phyloP scores from a whole-genome alignment of 1,140 invertebrate genomes.

The Bacillus rossius region DNA sequence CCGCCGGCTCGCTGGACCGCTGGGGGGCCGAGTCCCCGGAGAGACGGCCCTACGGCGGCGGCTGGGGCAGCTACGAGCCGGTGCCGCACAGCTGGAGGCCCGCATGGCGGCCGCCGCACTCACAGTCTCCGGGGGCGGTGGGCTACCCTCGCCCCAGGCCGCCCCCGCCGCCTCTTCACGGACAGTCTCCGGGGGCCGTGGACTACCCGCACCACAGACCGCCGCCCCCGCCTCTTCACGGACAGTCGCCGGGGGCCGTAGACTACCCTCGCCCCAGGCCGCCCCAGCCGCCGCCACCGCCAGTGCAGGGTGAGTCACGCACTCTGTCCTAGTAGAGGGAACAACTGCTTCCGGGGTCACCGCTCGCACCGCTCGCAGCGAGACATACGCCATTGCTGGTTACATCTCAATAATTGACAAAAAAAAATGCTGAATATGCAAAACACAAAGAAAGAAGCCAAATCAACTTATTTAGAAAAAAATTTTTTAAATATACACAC shows the following conservation, averaged over 20 bases:
- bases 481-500: no score
- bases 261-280: slow-evolving; percentile 2
- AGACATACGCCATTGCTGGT: no score
- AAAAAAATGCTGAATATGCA: no score
- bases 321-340: no score
- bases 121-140: slow-evolving; percentile 2
- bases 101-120: slow-evolving; percentile 3
- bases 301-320: not conserved
- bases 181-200: not conserved
- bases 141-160: slow-evolving; percentile 9
- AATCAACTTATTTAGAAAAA: no score
- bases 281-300: slow-evolving; percentile 8
- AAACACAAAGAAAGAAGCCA: no score
- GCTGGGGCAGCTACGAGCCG: not conserved
- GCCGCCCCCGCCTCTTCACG: slow-evolving; percentile 1
- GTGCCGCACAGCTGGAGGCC: not conserved
- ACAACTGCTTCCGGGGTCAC: no score
- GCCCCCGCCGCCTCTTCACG: not conserved
- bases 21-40: no score
- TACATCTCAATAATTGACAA: no score
- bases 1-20: not conserved
- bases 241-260: slow-evolving; percentile 5
- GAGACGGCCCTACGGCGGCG: not conserved
- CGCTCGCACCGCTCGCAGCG: no score
- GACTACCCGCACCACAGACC: no score